A percentile compares a stretch with the other conserved stretches of the same genome.
These are phyloP conservation scores for Danio albolineatus DNA, from an alignment of 2,797 vertebrate species.

Conservation along the genomic window DNA sequence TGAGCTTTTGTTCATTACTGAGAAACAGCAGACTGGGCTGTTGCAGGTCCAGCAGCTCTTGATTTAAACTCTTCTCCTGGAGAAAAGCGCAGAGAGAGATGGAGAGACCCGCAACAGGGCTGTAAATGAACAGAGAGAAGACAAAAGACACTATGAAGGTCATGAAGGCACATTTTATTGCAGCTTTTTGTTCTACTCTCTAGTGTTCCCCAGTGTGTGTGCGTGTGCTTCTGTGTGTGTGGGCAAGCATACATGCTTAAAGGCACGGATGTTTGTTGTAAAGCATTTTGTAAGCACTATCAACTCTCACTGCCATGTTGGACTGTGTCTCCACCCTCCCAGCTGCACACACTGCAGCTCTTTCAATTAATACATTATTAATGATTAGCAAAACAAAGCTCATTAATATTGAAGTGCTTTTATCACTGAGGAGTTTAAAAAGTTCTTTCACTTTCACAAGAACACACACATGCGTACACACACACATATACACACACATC, in stretches of 20 bases:
- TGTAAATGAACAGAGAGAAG: slow-evolving; percentile 29
- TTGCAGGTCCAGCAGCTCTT: slow-evolving; percentile 39
- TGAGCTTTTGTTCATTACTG: slow-evolving; percentile 23
- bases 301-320: background rate
- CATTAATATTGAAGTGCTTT: slow-evolving; percentile 57
- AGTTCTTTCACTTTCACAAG: slow-evolving; percentile 19
- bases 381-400: slow-evolving; percentile 55
- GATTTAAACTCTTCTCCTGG: slow-evolving; percentile 40
- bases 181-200: slow-evolving; percentile 12
- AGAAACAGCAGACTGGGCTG: slow-evolving; percentile 32
- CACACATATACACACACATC: slow-evolving; percentile 33
- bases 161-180: slow-evolving; percentile 23
- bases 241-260: background rate
- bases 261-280: slow-evolving; percentile 3
- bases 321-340: slow-evolving; percentile 25
- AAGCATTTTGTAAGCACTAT: background rate
- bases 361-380: slow-evolving; percentile 56
- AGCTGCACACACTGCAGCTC: slow-evolving; percentile 26
- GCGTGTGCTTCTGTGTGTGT: too few species aligned
- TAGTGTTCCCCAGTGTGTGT: background rate
- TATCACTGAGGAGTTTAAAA: slow-evolving; percentile 45
- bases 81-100: slow-evolving; percentile 41
- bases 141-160: slow-evolving; percentile 22
- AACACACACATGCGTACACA: slow-evolving; percentile 31
- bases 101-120: slow-evolving; percentile 22